Conservation (phyloP, 2,113 vertebrate genomes). For the Pantherophis guttatus region DNA sequence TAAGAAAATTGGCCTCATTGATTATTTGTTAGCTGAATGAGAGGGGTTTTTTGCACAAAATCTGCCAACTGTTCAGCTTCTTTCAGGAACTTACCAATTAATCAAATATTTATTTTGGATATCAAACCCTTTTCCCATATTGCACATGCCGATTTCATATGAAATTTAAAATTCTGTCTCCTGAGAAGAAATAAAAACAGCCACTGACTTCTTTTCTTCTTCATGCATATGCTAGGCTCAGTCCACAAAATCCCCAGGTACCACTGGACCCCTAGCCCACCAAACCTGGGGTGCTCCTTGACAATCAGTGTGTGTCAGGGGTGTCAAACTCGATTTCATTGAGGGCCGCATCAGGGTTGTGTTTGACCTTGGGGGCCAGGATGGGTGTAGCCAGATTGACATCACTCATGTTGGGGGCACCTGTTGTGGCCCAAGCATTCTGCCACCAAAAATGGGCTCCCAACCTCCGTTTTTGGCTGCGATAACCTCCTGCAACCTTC, state of each 20-base stretch:
- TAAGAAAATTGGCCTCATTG: neutral
- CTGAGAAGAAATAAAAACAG: neutral
- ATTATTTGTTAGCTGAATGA: slow-evolving; percentile 9
- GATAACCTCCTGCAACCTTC: too few relatives aligned
- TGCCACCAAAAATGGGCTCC: too few relatives aligned
- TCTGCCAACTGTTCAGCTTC: neutral
- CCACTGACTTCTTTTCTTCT: neutral
- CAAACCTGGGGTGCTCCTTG: neutral
- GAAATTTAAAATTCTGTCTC: neutral
- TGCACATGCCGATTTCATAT: neutral
- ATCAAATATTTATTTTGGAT: neutral
- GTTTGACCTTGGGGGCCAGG: too few relatives aligned
- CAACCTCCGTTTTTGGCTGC: too few relatives aligned
- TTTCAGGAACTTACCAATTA: neutral
- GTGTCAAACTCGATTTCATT: too few relatives aligned
- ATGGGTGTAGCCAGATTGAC: too few relatives aligned
- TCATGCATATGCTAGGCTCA: neutral
- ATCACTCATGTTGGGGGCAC: too few relatives aligned
- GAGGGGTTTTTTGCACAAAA: slow-evolving; percentile 9
- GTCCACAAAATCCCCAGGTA: neutral
- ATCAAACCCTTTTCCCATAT: neutral
- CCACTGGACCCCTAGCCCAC: neutral
- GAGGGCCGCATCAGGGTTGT: too few relatives aligned
- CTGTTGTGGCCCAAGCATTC: too few relatives aligned
- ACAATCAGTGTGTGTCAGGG: neutral